Evolutionary conservation across 2,888 invertebrate genomes (phyloP).

Genomic region (Chymomyza procnemis): DNA sequence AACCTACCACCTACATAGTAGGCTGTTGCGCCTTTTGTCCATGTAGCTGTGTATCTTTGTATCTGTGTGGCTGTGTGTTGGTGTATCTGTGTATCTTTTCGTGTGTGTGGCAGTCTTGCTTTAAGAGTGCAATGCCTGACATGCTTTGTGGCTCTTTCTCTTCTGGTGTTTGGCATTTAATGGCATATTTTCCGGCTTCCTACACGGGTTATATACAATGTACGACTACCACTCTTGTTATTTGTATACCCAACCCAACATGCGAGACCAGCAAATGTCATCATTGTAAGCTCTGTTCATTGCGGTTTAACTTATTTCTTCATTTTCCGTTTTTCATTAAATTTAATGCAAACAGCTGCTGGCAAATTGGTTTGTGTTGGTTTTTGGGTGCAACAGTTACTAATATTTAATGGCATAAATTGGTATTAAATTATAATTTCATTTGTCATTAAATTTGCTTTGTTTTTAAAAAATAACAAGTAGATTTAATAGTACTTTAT

Average conservation of each 20-base stretch:
- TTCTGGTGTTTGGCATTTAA: conserved; percentile 57
- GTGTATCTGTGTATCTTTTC: neutral
- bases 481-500: no score
- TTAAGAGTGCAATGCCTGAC: conserved; percentile 2
- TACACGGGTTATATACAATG: conserved; percentile 2
- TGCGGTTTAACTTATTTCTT: conserved; percentile 38
- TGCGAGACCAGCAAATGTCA: conserved; percentile 14
- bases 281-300: conserved; percentile 17
- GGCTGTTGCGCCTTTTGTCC: conserved; percentile 38
- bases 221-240: neutral
- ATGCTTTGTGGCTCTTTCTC: conserved; percentile 9
- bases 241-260: neutral
- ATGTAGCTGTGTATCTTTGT: neutral
- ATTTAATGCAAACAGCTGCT: conserved; percentile 49
- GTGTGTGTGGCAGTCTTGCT: neutral
- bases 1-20: conserved; percentile 28
- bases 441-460: no score
- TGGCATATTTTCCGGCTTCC: conserved; percentile 62
- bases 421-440: neutral
- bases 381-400: neutral
- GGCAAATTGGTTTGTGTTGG: neutral
- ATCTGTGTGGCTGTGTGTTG: no score
- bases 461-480: no score
- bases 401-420: neutral
- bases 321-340: conserved; percentile 46